Evolutionary conservation across 2,888 invertebrate species (phyloP).

Genomic region (Diloba caeruleocephala): DNA sequence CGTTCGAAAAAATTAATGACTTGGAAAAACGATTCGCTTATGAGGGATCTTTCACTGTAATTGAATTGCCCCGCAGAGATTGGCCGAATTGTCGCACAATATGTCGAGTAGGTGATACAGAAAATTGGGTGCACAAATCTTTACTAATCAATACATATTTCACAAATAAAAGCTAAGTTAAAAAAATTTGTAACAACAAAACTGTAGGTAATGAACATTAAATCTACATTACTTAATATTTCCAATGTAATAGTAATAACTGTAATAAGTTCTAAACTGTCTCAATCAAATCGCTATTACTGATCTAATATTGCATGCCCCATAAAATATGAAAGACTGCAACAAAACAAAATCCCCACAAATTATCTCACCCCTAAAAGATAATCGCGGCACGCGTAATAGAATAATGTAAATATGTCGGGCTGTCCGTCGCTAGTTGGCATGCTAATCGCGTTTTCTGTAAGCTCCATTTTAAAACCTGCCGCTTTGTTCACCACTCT

Average conservation of each 20-base stretch:
- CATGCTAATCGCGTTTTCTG: slow-evolving; percentile 79
- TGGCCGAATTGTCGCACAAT: slow-evolving; percentile 77
- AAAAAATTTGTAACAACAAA: background rate
- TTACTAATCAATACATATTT: slow-evolving; percentile 6
- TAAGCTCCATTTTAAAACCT: slow-evolving; percentile 80
- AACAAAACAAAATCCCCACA: slow-evolving; percentile 72
- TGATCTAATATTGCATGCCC: slow-evolving; percentile 48
- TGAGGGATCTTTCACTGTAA: slow-evolving; percentile 89
- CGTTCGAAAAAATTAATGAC: slow-evolving; percentile 89
- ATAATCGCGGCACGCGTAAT: slow-evolving; percentile 84
- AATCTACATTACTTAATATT: background rate
- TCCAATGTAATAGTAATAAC: too few relatives aligned
- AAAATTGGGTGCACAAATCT: slow-evolving; percentile 64
- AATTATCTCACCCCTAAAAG: slow-evolving; percentile 80
- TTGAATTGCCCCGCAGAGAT: slow-evolving; percentile 88
- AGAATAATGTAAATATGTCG: slow-evolving; percentile 82
- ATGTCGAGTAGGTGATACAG: slow-evolving; percentile 66
- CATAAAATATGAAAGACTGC: slow-evolving; percentile 64
- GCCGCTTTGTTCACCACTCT: slow-evolving; percentile 71
- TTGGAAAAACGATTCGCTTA: slow-evolving; percentile 89
- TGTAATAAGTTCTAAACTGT: slow-evolving; percentile 27
- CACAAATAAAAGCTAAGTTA: too few relatives aligned
- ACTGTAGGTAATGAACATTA: background rate
- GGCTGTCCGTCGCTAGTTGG: slow-evolving; percentile 74
- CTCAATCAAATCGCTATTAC: slow-evolving; percentile 46